Conservation (phyloP, 2,888 invertebrate species). For the Meiosimyza platycephala region DNA sequence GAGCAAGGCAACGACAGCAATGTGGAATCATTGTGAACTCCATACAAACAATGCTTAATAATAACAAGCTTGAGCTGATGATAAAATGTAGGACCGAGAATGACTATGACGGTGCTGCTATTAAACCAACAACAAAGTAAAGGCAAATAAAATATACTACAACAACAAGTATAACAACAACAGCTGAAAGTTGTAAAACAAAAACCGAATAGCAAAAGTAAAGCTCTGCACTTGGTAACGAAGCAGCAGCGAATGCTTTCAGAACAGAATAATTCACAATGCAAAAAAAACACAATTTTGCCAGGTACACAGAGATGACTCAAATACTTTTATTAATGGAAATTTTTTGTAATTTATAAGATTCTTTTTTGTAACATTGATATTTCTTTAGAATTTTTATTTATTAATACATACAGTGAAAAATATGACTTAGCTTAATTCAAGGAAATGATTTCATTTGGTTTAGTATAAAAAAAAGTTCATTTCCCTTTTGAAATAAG, state of each 20-base stretch:
- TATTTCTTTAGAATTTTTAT: too few species aligned
- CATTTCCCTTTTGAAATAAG: too few species aligned
- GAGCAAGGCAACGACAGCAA: neutral
- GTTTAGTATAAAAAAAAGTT: too few species aligned
- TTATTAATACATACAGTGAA: too few species aligned
- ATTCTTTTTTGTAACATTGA: too few species aligned
- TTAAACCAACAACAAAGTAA: neutral
- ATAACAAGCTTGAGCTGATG: conserved; percentile 29
- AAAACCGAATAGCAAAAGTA: conserved; percentile 1
- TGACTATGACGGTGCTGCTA: neutral
- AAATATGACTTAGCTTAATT: too few species aligned
- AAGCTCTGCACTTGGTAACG: conserved; percentile 26
- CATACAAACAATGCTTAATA: conserved; percentile 25
- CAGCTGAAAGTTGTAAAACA: neutral
- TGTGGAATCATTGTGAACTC: conserved; percentile 12
- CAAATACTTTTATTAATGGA: too few species aligned
- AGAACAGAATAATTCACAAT: conserved; percentile 28
- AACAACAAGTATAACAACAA: neutral
- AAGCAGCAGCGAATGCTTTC: conserved; percentile 21
- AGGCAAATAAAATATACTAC: neutral
- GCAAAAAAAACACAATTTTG: too few species aligned
- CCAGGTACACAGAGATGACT: too few species aligned
- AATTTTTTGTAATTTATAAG: too few species aligned
- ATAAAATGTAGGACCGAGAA: conserved; percentile 19
- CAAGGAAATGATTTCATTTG: too few species aligned